Evolutionary conservation across 2,113 vertebrate genomes (phyloP).

Genomic region (Anguilla rostrata): DNA sequence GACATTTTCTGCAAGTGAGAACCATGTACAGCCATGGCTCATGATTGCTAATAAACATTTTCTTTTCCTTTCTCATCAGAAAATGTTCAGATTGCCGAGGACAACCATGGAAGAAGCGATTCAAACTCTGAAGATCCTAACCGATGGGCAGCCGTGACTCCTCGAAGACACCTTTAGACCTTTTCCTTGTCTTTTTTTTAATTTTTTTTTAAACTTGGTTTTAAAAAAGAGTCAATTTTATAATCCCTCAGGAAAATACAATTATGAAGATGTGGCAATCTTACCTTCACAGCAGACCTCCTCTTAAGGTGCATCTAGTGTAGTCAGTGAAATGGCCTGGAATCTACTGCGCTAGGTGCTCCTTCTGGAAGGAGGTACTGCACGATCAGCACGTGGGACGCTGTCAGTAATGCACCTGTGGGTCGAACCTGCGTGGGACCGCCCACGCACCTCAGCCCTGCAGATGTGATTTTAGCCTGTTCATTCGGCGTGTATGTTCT

Average conservation of each 20-base stretch:
- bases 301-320: conserved; percentile 99
- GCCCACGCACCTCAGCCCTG: too few relatives aligned
- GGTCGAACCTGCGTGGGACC: neutral
- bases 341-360: conserved; percentile 99
- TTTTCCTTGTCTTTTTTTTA: neutral
- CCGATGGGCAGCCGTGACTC: neutral
- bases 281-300: conserved; percentile 54
- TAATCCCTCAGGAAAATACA: neutral
- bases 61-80: neutral
- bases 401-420: neutral
- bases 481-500: too few relatives aligned
- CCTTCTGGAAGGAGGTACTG: conserved; percentile 91
- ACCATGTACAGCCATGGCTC: neutral
- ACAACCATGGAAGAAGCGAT: neutral
- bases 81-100: neutral
- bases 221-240: neutral
- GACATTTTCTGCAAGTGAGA: neutral
- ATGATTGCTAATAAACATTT: neutral
- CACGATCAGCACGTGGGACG: conserved; percentile 28
- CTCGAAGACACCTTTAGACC: neutral
- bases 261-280: neutral
- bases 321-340: conserved; percentile 91
- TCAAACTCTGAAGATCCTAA: neutral
- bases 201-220: neutral
- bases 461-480: neutral